Percentiles rank a stretch among this genome's conserved stretches.
phyloP scores from a whole-genome alignment of 1,140 invertebrate species.

The Tribolium madens region DNA sequence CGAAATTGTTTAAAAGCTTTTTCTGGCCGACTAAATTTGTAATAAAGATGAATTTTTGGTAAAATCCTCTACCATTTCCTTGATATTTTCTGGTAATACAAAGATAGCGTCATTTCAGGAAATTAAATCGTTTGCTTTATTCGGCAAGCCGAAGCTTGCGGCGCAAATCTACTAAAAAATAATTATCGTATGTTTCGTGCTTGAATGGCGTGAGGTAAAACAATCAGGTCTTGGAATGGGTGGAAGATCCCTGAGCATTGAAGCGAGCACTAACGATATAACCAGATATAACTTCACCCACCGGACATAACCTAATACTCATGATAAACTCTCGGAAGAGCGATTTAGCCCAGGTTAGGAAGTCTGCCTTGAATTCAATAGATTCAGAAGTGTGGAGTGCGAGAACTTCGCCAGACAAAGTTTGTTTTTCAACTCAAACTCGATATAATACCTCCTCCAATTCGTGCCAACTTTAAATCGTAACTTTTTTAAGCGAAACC shows the following conservation, averaged over 20 bases:
- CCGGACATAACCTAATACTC: slow-evolving; percentile 53
- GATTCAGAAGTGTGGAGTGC: slow-evolving; percentile 35
- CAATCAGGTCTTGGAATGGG: slow-evolving; percentile 17
- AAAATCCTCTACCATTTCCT: background rate
- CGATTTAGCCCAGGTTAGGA: slow-evolving; percentile 50
- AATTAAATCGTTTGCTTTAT: slow-evolving; percentile 20
- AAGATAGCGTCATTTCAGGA: slow-evolving; percentile 13
- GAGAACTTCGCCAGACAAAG: slow-evolving; percentile 32
- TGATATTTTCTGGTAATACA: background rate
- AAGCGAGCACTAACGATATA: slow-evolving; percentile 48
- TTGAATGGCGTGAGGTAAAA: slow-evolving; percentile 33
- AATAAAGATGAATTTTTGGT: background rate
- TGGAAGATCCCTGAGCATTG: slow-evolving; percentile 25
- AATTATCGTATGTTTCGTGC: slow-evolving; percentile 20
- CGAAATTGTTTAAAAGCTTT: background rate
- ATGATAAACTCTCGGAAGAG: slow-evolving; percentile 51
- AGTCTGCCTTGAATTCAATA: slow-evolving; percentile 33
- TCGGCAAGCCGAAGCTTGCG: background rate
- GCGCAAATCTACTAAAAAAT: slow-evolving; percentile 6
- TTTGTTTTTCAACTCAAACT: slow-evolving; percentile 35
- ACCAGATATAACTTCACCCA: slow-evolving; percentile 53
- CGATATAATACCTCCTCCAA: slow-evolving; percentile 26
- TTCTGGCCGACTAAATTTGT: background rate
- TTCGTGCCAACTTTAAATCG: slow-evolving; percentile 32
- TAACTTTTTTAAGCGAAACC: slow-evolving; percentile 21